Base-by-base conservation (phyloP, 2,113 vertebrate genomes). In the Naja naja region DNA sequence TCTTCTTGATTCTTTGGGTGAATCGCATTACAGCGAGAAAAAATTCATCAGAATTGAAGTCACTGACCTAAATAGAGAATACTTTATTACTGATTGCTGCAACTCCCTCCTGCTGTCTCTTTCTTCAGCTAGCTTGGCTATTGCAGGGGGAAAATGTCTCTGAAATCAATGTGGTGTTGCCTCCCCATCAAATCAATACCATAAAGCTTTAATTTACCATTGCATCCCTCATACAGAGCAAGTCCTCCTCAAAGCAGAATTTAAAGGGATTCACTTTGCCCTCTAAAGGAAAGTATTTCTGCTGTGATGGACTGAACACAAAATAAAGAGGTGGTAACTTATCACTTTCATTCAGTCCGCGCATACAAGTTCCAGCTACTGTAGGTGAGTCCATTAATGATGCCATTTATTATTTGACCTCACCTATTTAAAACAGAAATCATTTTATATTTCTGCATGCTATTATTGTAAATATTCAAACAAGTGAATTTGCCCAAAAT, bases 141-240 rank as follows among this genome's bases (percentile, higher is more conserved):
- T 56, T 60, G 34, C 54, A 90, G 74, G n/a, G 56, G 30, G 45
- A 64, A n/a, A 90, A 90, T 43, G 22, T 86, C 54, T 86, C 92
- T 86, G 74, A 93, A 90, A 93, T 93, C 92, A 93, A 87, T 93
- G 92, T 60, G 74, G 43, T 39, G 89, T 93, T 93, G 74, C 88
- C 74, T 90, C 74, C 74, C 92, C 92, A 90, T 87, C 92, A 90
- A 90, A 93, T 93, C 92, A 93, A 93, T 93, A 90, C 45, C 34
- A 85, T 54, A 60, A 45, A 90, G 60, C 92, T 93, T 92, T 90
- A 93, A 93, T 90, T 93, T 93, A 60, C 74, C 55, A 90, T 60
- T 90, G 74, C 88, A 93, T 92, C 91, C 91, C 74, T 92, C 87
- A 81, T 55, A 92, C 87, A 45, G 87, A 88, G 91, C 8, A 18